Conservation (phyloP, 2,888 invertebrate species). For the Scelioninae gen. 2 region DNA sequence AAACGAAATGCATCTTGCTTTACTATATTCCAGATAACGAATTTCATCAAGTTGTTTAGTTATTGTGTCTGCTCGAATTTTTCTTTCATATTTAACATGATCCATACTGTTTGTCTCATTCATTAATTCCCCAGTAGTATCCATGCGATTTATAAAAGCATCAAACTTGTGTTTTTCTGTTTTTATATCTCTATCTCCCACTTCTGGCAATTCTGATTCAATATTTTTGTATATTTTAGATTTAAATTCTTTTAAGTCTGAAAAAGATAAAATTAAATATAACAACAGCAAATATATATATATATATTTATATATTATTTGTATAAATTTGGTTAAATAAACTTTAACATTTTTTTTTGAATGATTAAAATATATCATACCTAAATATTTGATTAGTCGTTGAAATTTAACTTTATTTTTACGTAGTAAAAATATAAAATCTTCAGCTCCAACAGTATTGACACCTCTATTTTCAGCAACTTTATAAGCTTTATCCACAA, state of each 20-base stretch:
- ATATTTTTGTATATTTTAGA: slow-evolving; percentile 76
- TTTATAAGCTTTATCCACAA: slow-evolving; percentile 86
- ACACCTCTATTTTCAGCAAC: slow-evolving; percentile 79
- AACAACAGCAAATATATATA: too few species aligned
- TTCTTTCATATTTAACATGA: slow-evolving; percentile 78
- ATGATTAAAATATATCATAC: slow-evolving; percentile 58
- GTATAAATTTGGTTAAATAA: too few species aligned
- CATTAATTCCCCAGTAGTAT: slow-evolving; percentile 73
- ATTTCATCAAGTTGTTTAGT: slow-evolving; percentile 76
- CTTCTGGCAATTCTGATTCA: slow-evolving; percentile 74
- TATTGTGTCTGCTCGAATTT: slow-evolving; percentile 77
- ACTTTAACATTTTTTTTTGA: too few species aligned
- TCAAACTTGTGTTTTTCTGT: slow-evolving; percentile 62
- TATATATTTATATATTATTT: too few species aligned
- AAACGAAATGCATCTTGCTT: slow-evolving; percentile 87
- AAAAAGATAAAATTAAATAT: too few species aligned
- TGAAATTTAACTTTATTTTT: slow-evolving; percentile 87
- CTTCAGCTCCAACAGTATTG: slow-evolving; percentile 78
- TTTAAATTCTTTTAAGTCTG: slow-evolving; percentile 73
- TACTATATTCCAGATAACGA: slow-evolving; percentile 85
- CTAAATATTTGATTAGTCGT: slow-evolving; percentile 84
- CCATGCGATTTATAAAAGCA: slow-evolving; percentile 69
- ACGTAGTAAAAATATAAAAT: slow-evolving; percentile 89
- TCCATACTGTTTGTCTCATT: slow-evolving; percentile 78
- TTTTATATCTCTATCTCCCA: slow-evolving; percentile 73